A percentile compares a stretch with the other conserved stretches of the same genome.
Conservation (phyloP, 2,888 invertebrate species). For the Drosophila formosana region DNA sequence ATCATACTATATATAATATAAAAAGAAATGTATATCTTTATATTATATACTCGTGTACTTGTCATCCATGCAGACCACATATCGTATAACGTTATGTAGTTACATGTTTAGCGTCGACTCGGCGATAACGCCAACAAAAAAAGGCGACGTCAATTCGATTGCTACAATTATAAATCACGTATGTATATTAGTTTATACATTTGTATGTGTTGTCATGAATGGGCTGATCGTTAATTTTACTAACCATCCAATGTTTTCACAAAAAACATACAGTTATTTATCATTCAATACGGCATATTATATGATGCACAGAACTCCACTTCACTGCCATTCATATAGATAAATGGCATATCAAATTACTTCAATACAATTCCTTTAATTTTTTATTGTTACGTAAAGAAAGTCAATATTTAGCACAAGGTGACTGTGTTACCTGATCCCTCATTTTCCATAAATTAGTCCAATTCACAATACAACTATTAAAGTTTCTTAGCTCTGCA, state of each 20-base stretch:
- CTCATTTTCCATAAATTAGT: conserved; percentile 18
- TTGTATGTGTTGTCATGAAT: conserved; percentile 36
- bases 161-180: conserved; percentile 38
- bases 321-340: not conserved
- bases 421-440: conserved; percentile 1
- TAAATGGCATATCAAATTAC: conserved; percentile 21
- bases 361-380: not conserved
- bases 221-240: conserved; percentile 28
- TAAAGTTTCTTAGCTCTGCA: not conserved
- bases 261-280: conserved; percentile 8
- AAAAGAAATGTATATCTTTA: too few relatives aligned
- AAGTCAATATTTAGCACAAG: conserved; percentile 45
- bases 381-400: conserved; percentile 8
- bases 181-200: not conserved
- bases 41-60: not conserved
- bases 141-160: conserved; percentile 1
- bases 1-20: not conserved
- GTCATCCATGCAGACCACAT: conserved; percentile 8
- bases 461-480: conserved; percentile 24
- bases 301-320: not conserved
- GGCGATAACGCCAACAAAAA: conserved; percentile 23
- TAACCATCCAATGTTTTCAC: not conserved
- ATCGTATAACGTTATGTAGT: conserved; percentile 18
- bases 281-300: not conserved
- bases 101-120: conserved; percentile 20